Evolutionary conservation across 2,888 invertebrate genomes (phyloP).

Genomic region (Scaptomyza caliginosa): DNA sequence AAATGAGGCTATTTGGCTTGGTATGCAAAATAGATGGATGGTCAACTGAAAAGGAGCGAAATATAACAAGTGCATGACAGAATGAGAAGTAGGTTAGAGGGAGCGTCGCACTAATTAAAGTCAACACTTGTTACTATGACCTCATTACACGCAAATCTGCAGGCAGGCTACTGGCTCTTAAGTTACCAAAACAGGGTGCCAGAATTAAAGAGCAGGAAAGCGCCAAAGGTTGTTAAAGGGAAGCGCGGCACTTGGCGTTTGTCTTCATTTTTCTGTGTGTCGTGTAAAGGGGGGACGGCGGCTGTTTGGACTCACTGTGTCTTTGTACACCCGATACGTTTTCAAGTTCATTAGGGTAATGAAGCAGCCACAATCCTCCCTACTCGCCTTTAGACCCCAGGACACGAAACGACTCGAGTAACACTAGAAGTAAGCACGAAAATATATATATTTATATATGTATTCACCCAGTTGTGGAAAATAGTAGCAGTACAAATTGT

Average conservation of each 20-base stretch:
- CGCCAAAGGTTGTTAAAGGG: background rate
- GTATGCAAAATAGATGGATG: constrained; percentile 28
- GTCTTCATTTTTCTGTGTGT: constrained; percentile 49
- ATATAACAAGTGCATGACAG: background rate
- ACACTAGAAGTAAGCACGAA: constrained; percentile 14
- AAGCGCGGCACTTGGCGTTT: constrained; percentile 60
- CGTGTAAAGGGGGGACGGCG: background rate
- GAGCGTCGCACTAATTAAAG: constrained; percentile 69
- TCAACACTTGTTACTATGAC: constrained; percentile 77
- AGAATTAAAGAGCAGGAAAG: no score
- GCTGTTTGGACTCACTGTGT: constrained; percentile 52
- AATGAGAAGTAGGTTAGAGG: background rate
- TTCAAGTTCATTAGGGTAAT: constrained; percentile 80
- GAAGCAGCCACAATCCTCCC: constrained; percentile 65
- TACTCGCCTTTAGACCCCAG: constrained; percentile 13
- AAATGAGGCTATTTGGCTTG: constrained; percentile 55
- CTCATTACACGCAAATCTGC: constrained; percentile 76
- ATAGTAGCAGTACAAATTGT: background rate
- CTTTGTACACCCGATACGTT: constrained; percentile 76
- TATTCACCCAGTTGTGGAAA: constrained; percentile 21
- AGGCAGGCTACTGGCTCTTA: constrained; percentile 32
- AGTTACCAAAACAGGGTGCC: constrained; percentile 30
- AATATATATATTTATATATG: background rate
- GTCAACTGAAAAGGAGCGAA: constrained; percentile 3
- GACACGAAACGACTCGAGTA: constrained; percentile 4